Base-by-base conservation (phyloP, 2,797 vertebrate species). In the Staurois parvus region DNA sequence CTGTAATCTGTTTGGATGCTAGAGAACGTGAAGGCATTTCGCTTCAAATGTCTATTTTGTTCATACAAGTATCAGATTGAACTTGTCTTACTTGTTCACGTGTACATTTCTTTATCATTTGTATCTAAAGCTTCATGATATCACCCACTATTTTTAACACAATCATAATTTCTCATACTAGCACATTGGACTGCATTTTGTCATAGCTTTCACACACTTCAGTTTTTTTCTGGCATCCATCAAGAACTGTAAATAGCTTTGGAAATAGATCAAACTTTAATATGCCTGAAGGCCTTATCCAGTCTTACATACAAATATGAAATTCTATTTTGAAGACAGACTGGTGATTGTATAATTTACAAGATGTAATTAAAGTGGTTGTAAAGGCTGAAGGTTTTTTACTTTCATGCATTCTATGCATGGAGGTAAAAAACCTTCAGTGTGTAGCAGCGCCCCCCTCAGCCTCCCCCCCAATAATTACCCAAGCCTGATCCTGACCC, bases 241-340 rank as follows among this genome's bases (percentile, higher is more conserved):
- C 79, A 81, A 59, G 48, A 81, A 59, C 79, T 81, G 68, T 81
- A 72, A 81, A 72, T 81, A 69, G 67, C 52, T 81, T 81, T 28
- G n/a, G 67, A 72, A 72, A 81, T 72, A 4, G 32, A 72, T 72
- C 24, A 29, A 56, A 24, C 79, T 72, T 72, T 72, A 32, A 56
- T 72, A 32, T 72, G 56, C 32, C 29, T 56, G 15, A 72, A 59
- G 12, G 40, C n/a, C n/a, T 15, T 42, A 11, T 13, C 37, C 26
- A 72, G 68, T 26, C 21, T 72, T 37, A 59, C 67, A 72, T 72
- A 72, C 40, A 72, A 72, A 72, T 72, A 37, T 37, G n/a, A 80
- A 7, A 56, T 28, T 56, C 48, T 59, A 66, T 42, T 42, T 42
- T 28, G 72, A 69, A 72, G 21, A 29, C 40, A 34, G 66, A 67